Evolutionary conservation across 1,140 invertebrate genomes (phyloP), one percentile per base, ranked within the genome.

Genomic region (Bombus confusus): DNA sequence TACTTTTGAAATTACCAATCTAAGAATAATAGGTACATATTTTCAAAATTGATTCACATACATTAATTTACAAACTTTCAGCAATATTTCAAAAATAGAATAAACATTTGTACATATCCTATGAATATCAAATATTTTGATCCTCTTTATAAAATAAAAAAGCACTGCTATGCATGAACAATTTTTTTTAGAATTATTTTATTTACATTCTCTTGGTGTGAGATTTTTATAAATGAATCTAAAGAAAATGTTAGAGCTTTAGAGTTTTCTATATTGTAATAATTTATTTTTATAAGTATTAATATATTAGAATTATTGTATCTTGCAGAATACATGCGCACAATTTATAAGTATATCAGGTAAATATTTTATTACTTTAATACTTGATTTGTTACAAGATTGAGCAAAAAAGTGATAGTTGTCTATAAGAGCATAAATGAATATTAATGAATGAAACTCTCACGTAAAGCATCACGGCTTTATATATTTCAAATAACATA

Each of bases 331-430:
- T 34, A 83, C 76, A 74, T 43, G 31, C 47, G 71, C 12, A 37
- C 66, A 41, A 37, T 12, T 80, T 66, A 84, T 66, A 57, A 69
- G 73, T n/a, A 47, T 72, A 25, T 37, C 59, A 85, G 76, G 47
- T 66, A 85, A 80, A 75, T 52, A 39, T 64, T 85, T 85, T 72
- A 77, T 62, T 80, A 80, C n/a, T 73, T 39, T 87, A 74, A 80
- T 83, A 86, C 37, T 68, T 88, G 66, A 86, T 77, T 85, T 91
- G 62, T 86, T 83, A 86, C 22, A 91, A 89, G 80, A 85, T 91
- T 91, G 90, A 91, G 89, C 90, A 91, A 89, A 83, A 79, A 84
- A 74, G 62, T 85, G 66, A 74, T 57, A 86, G 80, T 88, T 75
- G 31, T 31, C n/a, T 72, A 12, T 62, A 47, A 57, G 22, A 31